Conservation (phyloP, 2,888 invertebrate genomes). For the Drosophila helvetica region DNA sequence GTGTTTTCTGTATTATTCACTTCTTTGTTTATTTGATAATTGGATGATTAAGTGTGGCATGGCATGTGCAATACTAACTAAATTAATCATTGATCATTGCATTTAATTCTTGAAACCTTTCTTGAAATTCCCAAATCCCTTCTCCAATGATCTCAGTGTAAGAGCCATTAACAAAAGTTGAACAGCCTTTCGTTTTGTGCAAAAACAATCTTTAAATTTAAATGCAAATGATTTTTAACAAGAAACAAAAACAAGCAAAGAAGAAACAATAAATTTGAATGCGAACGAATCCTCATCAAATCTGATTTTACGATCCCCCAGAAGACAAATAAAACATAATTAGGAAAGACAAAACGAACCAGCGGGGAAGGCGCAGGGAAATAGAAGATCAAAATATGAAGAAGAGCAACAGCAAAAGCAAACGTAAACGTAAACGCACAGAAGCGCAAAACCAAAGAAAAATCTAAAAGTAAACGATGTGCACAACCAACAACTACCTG, state of each 20-base stretch:
- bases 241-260: constrained; percentile 1
- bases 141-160: background rate
- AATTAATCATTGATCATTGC: too few relatives aligned
- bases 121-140: background rate
- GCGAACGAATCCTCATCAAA: constrained; percentile 23
- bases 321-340: constrained; percentile 67
- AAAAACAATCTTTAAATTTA: constrained; percentile 38
- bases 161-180: constrained; percentile 46
- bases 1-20: background rate
- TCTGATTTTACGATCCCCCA: constrained; percentile 18
- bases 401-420: background rate
- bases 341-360: constrained; percentile 47
- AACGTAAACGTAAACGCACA: constrained; percentile 30
- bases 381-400: constrained; percentile 25
- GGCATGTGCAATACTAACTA: too few relatives aligned
- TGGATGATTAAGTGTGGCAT: background rate
- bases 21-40: background rate
- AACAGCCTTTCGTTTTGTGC: constrained; percentile 43
- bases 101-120: constrained; percentile 9
- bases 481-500: constrained; percentile 67
- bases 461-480: constrained; percentile 76
- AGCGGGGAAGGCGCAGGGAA: background rate
- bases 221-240: constrained; percentile 14
- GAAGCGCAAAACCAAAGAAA: constrained; percentile 58
- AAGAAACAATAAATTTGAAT: constrained; percentile 33